Evolutionary conservation across 2,797 vertebrate genomes (phyloP).

Genomic region (Brachymystax lenok): DNA sequence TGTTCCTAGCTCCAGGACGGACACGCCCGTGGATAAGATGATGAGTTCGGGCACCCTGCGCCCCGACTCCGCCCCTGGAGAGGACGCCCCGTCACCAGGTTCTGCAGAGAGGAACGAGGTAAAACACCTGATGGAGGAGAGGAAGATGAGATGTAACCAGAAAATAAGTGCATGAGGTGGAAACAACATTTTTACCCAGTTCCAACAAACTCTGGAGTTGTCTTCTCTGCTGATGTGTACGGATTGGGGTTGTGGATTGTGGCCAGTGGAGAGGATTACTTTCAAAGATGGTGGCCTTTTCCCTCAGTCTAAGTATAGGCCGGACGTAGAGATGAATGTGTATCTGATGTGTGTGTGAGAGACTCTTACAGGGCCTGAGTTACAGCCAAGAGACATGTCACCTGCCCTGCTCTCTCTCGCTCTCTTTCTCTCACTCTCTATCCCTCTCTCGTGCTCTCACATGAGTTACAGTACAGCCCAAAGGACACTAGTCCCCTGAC

Average conservation of each 20-base stretch:
- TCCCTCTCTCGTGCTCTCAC: background rate
- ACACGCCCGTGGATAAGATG: conserved; percentile 91
- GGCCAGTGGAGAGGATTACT: background rate
- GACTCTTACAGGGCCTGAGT: background rate
- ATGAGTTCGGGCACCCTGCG: conserved; percentile 74
- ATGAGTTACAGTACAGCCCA: no score
- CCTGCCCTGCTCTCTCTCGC: conserved; percentile 22
- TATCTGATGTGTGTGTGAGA: conserved; percentile 7
- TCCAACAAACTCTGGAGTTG: background rate
- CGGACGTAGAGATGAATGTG: conserved; percentile 15
- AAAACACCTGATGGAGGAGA: conserved; percentile 17
- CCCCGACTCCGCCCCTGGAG: conserved; percentile 82
- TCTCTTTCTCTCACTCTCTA: conserved; percentile 33
- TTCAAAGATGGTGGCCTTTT: background rate
- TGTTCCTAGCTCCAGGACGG: conserved; percentile 80
- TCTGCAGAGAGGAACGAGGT: conserved; percentile 92
- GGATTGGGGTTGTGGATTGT: background rate
- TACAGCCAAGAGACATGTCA: background rate
- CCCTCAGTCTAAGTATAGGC: conserved; percentile 24
- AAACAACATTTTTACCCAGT: no score
- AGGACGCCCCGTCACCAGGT: conserved; percentile 69
- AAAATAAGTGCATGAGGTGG: background rate
- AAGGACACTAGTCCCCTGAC: background rate
- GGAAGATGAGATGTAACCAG: background rate
- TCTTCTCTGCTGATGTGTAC: background rate